phyloP scores from a whole-genome alignment of 2,888 invertebrate species.

The Chymomyza caudatula region DNA sequence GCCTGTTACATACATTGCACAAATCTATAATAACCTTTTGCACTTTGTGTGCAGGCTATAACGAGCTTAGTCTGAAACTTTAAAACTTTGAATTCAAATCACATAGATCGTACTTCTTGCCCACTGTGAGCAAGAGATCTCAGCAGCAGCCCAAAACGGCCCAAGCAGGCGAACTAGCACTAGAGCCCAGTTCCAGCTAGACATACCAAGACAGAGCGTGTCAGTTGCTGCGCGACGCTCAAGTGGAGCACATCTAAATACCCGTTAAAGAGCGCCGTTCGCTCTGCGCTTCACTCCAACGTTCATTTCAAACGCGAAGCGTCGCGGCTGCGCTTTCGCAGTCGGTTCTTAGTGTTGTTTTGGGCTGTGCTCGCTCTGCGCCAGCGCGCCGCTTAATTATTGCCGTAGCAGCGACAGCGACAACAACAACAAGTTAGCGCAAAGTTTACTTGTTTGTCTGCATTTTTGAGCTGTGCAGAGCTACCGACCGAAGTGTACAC shows the following conservation, averaged over 20 bases:
- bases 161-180: conserved; percentile 8
- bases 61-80: too few relatives aligned
- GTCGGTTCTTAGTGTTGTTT: conserved; percentile 27
- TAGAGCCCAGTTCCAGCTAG: conserved; percentile 8
- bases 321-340: conserved; percentile 62
- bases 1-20: too few relatives aligned
- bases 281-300: conserved; percentile 18
- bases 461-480: conserved; percentile 49
- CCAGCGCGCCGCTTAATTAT: conserved; percentile 66
- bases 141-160: conserved; percentile 16
- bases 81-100: too few relatives aligned
- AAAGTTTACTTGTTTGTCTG: conserved; percentile 73
- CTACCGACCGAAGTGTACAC: background rate
- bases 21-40: too few relatives aligned
- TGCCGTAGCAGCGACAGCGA: conserved; percentile 6
- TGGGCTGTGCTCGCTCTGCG: conserved; percentile 35
- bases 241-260: conserved; percentile 51
- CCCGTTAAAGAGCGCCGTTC: conserved; percentile 18
- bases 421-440: conserved; percentile 19
- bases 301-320: conserved; percentile 8
- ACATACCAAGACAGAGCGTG: conserved; percentile 11
- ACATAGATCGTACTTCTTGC: too few relatives aligned
- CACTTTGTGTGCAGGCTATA: too few relatives aligned
- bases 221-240: conserved; percentile 67
- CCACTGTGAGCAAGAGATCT: background rate